Percentiles rank a stretch among this genome's conserved stretches.
These are phyloP conservation scores for Dinoponera quadriceps DNA, from an alignment of 1,140 invertebrate species.

Conservation along the genomic window DNA sequence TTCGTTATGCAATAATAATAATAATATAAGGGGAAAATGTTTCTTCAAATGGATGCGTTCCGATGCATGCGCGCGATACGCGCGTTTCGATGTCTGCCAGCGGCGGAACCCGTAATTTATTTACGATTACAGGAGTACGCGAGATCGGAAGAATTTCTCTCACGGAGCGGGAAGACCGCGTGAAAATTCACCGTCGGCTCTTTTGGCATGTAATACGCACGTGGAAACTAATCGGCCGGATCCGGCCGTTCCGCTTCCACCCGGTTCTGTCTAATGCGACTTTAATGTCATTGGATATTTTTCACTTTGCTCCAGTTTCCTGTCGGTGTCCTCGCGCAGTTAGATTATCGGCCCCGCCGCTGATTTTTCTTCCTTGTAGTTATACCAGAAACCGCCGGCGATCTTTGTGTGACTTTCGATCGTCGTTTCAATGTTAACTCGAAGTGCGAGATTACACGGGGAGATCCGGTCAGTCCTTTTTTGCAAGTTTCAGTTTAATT, in stretches of 20 bases:
- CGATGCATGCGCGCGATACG: too few relatives aligned
- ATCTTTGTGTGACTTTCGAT: conserved; percentile 1
- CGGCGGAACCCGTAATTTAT: conserved; percentile 8
- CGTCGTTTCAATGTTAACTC: background rate
- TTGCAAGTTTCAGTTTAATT: background rate
- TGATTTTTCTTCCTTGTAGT: conserved; percentile 42
- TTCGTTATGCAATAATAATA: too few relatives aligned
- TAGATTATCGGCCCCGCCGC: conserved; percentile 35
- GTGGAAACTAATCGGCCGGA: conserved; percentile 56
- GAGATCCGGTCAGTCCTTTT: too few relatives aligned
- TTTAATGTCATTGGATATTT: conserved; percentile 72
- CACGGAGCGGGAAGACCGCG: conserved; percentile 18
- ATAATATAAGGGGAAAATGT: background rate
- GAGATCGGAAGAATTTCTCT: conserved; percentile 35
- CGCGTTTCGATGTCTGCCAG: background rate
- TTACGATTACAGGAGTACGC: conserved; percentile 6
- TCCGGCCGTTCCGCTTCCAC: conserved; percentile 50
- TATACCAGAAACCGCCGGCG: conserved; percentile 10
- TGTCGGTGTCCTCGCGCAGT: conserved; percentile 56
- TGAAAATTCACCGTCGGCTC: conserved; percentile 54
- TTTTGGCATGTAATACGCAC: conserved; percentile 29
- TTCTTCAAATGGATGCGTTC: background rate
- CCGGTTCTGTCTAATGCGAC: conserved; percentile 67
- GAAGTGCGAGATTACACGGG: too few relatives aligned
- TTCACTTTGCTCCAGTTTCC: conserved; percentile 68